A percentile compares a stretch with the other conserved stretches of the same genome.
phyloP scores from a whole-genome alignment of 2,888 invertebrate species.

The Eubasilissa splendida region DNA sequence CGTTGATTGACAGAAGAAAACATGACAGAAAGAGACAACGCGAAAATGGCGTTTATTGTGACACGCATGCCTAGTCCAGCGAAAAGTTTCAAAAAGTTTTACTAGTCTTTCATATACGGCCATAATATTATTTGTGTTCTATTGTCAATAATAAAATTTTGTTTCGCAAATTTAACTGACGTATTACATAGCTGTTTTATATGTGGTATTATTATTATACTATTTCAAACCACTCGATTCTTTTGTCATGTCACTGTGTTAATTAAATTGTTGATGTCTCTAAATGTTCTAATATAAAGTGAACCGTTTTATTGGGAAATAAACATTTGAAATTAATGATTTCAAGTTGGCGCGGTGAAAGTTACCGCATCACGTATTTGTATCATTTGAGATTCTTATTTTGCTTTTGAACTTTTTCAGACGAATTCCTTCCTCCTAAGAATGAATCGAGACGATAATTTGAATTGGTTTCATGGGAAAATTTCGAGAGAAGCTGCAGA shows the following conservation, averaged over 20 bases:
- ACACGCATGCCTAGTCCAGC: slow-evolving; percentile 52
- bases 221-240: slow-evolving; percentile 15
- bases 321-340: not conserved
- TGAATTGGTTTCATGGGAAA: slow-evolving; percentile 89
- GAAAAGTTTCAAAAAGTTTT: slow-evolving; percentile 48
- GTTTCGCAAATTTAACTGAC: not conserved
- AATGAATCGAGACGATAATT: slow-evolving; percentile 82
- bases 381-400: not conserved
- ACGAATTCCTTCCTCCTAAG: slow-evolving; percentile 74
- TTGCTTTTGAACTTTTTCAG: slow-evolving; percentile 63
- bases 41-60: slow-evolving; percentile 54
- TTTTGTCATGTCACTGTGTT: slow-evolving; percentile 53
- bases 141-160: not conserved
- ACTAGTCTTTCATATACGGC: not conserved
- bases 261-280: slow-evolving; percentile 58
- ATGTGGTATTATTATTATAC: slow-evolving; percentile 22
- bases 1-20: slow-evolving; percentile 47
- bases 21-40: slow-evolving; percentile 45
- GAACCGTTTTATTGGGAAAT: not conserved
- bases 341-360: too few species aligned
- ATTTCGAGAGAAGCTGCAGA: slow-evolving; percentile 83
- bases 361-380: not conserved
- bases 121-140: slow-evolving; percentile 2
- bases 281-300: slow-evolving; percentile 8
- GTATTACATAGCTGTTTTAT: slow-evolving; percentile 14